Evolutionary conservation across 1,140 invertebrate species (phyloP).

Genomic region (Drosophila rufa): DNA sequence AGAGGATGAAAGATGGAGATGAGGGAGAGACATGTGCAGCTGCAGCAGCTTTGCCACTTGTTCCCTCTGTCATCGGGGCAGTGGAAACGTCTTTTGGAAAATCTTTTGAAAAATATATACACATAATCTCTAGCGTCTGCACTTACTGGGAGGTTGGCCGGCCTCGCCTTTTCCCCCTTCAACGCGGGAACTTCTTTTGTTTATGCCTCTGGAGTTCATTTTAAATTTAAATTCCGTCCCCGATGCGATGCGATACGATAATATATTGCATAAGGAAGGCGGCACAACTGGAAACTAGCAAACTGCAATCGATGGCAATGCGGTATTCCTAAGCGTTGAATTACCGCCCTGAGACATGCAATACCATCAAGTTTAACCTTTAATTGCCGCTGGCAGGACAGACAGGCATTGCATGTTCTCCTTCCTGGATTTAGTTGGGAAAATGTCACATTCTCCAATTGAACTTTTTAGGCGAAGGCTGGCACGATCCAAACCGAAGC

Average conservation of each 20-base stretch:
- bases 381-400: conserved; percentile 43
- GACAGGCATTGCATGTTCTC: conserved; percentile 57
- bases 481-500: conserved; percentile 18
- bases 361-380: conserved; percentile 64
- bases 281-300: neutral
- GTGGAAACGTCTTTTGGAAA: conserved; percentile 20
- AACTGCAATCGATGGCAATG: conserved; percentile 57
- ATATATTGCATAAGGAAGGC: conserved; percentile 33
- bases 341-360: conserved; percentile 59
- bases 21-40: conserved; percentile 34
- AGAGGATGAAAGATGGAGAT: conserved; percentile 14
- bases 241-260: neutral
- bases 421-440: neutral
- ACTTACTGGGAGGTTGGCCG: conserved; percentile 36
- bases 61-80: conserved; percentile 11
- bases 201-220: conserved; percentile 55
- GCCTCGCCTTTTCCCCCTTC: conserved; percentile 10
- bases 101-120: conserved; percentile 19
- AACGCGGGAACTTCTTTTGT: conserved; percentile 36
- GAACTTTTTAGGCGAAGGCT: conserved; percentile 64
- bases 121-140: conserved; percentile 29
- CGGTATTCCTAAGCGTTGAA: conserved; percentile 32
- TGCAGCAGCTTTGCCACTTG: conserved; percentile 48
- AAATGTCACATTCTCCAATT: conserved; percentile 53
- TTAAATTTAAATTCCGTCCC: conserved; percentile 48